phyloP scores from a whole-genome alignment of 1,140 invertebrate genomes.

The Dreissena polymorpha region DNA sequence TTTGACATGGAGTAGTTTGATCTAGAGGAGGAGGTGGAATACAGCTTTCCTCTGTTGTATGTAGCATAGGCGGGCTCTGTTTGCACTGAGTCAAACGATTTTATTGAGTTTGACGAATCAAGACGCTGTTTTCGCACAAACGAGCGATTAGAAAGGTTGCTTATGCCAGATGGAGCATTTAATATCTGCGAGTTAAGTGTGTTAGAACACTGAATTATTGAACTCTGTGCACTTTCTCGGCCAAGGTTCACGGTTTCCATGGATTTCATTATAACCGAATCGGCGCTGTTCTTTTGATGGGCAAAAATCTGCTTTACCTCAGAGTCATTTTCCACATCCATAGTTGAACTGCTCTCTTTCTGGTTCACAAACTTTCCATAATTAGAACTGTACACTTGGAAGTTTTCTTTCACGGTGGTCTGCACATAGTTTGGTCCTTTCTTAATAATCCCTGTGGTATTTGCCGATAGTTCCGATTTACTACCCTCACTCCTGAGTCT shows the following conservation, averaged over 20 bases:
- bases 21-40: slow-evolving; percentile 48
- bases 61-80: slow-evolving; percentile 39
- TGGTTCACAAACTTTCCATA: slow-evolving; percentile 51
- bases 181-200: slow-evolving; percentile 5
- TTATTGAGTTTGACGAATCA: slow-evolving; percentile 38
- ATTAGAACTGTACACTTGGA: slow-evolving; percentile 15
- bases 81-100: slow-evolving; percentile 53
- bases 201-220: slow-evolving; percentile 16
- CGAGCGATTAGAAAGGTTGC: neutral
- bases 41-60: slow-evolving; percentile 39
- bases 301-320: slow-evolving; percentile 44
- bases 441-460: neutral
- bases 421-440: slow-evolving; percentile 51
- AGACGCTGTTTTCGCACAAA: slow-evolving; percentile 24
- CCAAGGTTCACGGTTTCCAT: slow-evolving; percentile 24
- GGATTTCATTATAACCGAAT: slow-evolving; percentile 56
- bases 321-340: slow-evolving; percentile 30
- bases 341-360: slow-evolving; percentile 46
- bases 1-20: slow-evolving; percentile 57
- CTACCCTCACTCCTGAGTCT: slow-evolving; percentile 10
- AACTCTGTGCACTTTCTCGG: neutral
- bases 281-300: slow-evolving; percentile 52
- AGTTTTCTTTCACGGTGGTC: slow-evolving; percentile 53
- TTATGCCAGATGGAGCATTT: slow-evolving; percentile 10
- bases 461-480: neutral